Evolutionary conservation across 2,113 vertebrate genomes (phyloP).

Genomic region (Peromyscus californicus): DNA sequence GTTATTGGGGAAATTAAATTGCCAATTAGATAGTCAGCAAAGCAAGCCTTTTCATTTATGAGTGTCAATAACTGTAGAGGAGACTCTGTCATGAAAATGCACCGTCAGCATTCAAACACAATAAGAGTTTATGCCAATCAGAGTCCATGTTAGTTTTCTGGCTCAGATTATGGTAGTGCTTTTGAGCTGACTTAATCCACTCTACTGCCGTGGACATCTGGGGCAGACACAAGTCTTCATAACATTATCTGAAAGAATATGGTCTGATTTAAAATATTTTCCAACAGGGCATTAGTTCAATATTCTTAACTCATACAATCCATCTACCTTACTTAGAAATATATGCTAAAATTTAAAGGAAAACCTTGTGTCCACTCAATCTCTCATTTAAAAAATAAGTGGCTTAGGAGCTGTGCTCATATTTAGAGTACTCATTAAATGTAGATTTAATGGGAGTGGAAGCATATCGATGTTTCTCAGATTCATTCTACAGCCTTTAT

Average conservation of each 20-base stretch:
- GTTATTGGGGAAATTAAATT: conserved; percentile 77
- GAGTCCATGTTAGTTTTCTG: neutral
- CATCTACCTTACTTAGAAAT: neutral
- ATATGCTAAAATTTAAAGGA: neutral
- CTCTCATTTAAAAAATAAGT: conserved; percentile 24
- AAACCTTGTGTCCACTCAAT: neutral
- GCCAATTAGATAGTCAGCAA: neutral
- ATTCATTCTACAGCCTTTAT: neutral
- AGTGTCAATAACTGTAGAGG: neutral
- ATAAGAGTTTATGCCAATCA: conserved; percentile 33
- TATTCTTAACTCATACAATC: neutral
- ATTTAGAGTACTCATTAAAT: neutral
- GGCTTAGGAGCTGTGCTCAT: neutral
- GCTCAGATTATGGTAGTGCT: neutral
- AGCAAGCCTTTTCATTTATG: neutral
- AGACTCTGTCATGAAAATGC: neutral
- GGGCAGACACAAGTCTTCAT: neutral
- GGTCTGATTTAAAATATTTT: conserved; percentile 15
- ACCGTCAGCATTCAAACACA: conserved; percentile 32
- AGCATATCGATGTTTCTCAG: accelerated
- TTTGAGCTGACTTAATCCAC: conserved; percentile 20
- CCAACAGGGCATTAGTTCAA: neutral
- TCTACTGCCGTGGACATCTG: accelerated
- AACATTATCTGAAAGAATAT: neutral
- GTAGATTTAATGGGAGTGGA: accelerated